Conservation (phyloP, 1,140 invertebrate genomes). For the Atta colombica region DNA sequence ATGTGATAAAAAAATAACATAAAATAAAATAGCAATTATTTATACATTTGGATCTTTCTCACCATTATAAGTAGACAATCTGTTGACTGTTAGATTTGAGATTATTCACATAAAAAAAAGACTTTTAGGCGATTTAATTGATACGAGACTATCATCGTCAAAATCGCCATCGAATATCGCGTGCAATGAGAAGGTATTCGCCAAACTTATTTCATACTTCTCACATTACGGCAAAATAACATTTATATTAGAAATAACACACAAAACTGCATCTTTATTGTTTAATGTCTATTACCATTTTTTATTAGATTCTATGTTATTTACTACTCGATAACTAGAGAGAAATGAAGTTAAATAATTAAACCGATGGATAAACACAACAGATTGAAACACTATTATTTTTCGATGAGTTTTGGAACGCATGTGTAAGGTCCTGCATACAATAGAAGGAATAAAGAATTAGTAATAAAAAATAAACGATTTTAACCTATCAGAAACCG, state of each 20-base stretch:
- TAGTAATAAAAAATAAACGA: no score
- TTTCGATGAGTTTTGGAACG: background rate
- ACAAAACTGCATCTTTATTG: background rate
- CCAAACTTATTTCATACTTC: background rate
- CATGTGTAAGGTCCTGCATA: background rate
- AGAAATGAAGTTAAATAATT: no score
- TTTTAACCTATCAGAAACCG: no score
- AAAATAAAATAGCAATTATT: background rate
- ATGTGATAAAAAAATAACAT: constrained; percentile 15
- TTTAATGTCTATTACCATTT: background rate
- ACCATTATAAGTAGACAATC: constrained; percentile 77
- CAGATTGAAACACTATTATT: background rate
- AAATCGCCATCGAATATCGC: constrained; percentile 45
- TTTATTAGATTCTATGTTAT: no score
- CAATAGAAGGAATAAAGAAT: no score
- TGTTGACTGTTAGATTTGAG: background rate
- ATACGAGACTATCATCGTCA: constrained; percentile 41
- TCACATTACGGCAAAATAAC: background rate
- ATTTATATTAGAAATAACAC: no score
- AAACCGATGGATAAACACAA: no score
- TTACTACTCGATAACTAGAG: no score
- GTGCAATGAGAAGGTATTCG: background rate
- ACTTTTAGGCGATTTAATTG: constrained; percentile 27
- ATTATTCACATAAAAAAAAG: constrained; percentile 37
- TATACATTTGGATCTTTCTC: background rate